Conservation (phyloP, 2,888 invertebrate species). For the Protodeltote pygarga region DNA sequence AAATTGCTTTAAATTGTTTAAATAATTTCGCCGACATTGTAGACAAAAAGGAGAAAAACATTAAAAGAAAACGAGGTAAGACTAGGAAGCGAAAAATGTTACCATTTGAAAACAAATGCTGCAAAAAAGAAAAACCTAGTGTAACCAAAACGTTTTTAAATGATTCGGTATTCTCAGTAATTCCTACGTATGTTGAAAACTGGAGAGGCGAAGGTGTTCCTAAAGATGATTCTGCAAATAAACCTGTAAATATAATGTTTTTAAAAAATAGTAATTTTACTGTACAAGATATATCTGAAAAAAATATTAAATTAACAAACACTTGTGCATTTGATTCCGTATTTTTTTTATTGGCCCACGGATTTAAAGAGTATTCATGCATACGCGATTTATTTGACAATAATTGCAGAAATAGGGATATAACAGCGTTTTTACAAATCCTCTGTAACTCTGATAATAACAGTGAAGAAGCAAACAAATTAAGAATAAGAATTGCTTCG, state of each 20-base stretch:
- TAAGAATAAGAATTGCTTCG: conserved; percentile 33
- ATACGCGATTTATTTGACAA: conserved; percentile 32
- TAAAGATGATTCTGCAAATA: conserved; percentile 30
- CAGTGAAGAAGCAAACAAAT: conserved; percentile 28
- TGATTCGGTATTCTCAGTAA: conserved; percentile 30
- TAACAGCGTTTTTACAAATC: conserved; percentile 34
- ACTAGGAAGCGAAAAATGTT: conserved; percentile 29
- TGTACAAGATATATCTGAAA: conserved; percentile 19
- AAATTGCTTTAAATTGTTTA: conserved; percentile 28
- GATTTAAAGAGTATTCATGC: conserved; percentile 28
- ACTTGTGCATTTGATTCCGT: conserved; percentile 31
- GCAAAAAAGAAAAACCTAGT: conserved; percentile 29
- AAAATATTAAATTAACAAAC: conserved; percentile 28
- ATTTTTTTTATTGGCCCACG: conserved; percentile 29
- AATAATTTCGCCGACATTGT: conserved; percentile 26
- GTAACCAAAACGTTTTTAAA: conserved; percentile 31
- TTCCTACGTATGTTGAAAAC: conserved; percentile 31
- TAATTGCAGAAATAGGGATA: conserved; percentile 29
- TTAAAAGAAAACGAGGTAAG: conserved; percentile 29
- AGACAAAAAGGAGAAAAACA: conserved; percentile 28
- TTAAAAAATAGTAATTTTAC: conserved; percentile 28
- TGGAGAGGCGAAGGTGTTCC: conserved; percentile 30
- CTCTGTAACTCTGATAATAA: conserved; percentile 27
- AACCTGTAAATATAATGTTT: conserved; percentile 29
- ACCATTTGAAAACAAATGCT: conserved; percentile 24